Percentiles rank a stretch among this genome's conserved stretches.
Conservation (phyloP, 2,888 invertebrate species). For the Tenthredo livida region DNA sequence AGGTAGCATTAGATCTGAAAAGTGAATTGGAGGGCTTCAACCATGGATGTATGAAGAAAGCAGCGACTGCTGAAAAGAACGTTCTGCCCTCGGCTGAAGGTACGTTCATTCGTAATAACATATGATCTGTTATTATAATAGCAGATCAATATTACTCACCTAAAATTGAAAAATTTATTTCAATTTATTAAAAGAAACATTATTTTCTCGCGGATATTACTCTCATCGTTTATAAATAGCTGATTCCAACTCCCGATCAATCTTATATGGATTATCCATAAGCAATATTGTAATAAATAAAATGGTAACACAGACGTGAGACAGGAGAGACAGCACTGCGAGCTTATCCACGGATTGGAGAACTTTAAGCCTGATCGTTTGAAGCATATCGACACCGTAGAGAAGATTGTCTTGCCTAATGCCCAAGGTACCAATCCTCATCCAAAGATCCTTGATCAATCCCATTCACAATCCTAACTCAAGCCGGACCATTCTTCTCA, state of each 20-base stretch:
- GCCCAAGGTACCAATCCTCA: constrained; percentile 85
- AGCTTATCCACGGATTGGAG: constrained; percentile 88
- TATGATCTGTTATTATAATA: neutral
- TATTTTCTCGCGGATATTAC: neutral
- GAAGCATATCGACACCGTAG: constrained; percentile 89
- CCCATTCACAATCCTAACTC: constrained; percentile 33
- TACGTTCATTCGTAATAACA: constrained; percentile 74
- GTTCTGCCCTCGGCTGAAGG: constrained; percentile 96
- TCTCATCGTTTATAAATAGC: neutral
- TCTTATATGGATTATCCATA: constrained; percentile 29
- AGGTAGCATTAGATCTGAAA: constrained; percentile 93
- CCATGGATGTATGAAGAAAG: constrained; percentile 91
- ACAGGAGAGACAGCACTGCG: constrained; percentile 87
- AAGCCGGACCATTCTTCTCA: constrained; percentile 27
- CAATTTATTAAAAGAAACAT: neutral
- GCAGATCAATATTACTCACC: neutral
- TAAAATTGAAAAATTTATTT: constrained; percentile 10
- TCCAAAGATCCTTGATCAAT: constrained; percentile 46
- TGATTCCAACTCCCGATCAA: neutral
- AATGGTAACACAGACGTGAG: constrained; percentile 82
- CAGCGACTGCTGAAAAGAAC: constrained; percentile 94
- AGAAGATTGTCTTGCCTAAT: constrained; percentile 91
- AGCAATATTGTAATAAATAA: constrained; percentile 58
- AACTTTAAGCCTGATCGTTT: constrained; percentile 87
- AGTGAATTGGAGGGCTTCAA: constrained; percentile 96